A percentile compares a stretch with the other conserved stretches of the same genome.
phyloP scores from a whole-genome alignment of 1,140 invertebrate genomes.

The Geopemphigus sp. region DNA sequence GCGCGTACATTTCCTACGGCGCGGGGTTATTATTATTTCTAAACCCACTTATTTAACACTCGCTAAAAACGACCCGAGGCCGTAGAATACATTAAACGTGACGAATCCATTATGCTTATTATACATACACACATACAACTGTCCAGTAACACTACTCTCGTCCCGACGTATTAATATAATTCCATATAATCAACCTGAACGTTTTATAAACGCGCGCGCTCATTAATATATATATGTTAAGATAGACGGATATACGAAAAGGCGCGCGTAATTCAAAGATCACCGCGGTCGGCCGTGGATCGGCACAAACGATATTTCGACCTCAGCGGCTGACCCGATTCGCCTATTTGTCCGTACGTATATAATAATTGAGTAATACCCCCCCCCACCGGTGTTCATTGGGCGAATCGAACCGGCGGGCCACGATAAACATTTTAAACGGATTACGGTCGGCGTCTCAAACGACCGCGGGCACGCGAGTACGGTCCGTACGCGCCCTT shows the following conservation, averaged over 20 bases:
- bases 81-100: conserved; percentile 26
- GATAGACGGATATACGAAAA: too few species aligned
- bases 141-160: background rate
- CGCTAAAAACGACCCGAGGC: conserved; percentile 21
- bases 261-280: conserved; percentile 9
- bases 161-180: background rate
- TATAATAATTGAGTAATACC: conserved; percentile 11
- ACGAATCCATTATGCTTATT: conserved; percentile 42
- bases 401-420: background rate
- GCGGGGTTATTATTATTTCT: background rate
- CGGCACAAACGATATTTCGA: conserved; percentile 14
- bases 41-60: conserved; percentile 9
- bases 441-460: background rate
- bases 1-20: background rate
- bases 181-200: background rate
- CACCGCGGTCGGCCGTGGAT: background rate
- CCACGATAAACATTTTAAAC: background rate
- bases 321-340: conserved; percentile 29
- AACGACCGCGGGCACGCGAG: background rate
- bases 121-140: background rate
- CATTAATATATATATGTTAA: too few species aligned
- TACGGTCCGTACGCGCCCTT: background rate
- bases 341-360: conserved; percentile 1
- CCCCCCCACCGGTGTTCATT: background rate
- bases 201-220: too few species aligned